These are phyloP conservation scores for Oreocharis arfaki DNA, from an alignment of 2,113 vertebrate species.

Conservation along the genomic window DNA sequence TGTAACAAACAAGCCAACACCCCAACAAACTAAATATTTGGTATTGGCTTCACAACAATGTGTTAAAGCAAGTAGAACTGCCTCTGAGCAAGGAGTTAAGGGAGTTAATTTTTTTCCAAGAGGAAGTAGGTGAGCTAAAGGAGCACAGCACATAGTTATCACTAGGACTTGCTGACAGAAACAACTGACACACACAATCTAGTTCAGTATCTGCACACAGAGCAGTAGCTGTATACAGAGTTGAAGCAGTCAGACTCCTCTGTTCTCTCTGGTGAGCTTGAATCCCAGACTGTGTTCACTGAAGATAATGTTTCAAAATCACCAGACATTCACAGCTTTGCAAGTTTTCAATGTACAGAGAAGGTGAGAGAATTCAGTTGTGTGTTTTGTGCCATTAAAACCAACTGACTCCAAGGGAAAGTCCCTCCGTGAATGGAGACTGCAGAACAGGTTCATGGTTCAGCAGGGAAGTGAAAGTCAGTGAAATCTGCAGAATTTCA, in stretches of 20 bases:
- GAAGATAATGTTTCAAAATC: neutral
- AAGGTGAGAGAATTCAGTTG: neutral
- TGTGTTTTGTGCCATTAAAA: neutral
- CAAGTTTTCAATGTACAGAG: neutral
- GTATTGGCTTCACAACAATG: neutral
- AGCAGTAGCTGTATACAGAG: neutral
- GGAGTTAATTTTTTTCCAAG: neutral
- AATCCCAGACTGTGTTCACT: rapidly evolving
- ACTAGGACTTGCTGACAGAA: neutral
- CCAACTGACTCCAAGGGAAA: neutral
- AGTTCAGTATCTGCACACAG: neutral
- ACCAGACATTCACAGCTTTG: neutral
- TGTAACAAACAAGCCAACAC: neutral
- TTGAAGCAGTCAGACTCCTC: neutral
- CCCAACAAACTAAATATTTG: neutral
- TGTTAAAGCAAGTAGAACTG: neutral
- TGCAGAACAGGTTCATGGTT: rapidly evolving
- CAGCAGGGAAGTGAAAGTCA: neutral
- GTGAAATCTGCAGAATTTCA: neutral
- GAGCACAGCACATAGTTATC: neutral
- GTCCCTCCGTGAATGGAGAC: neutral
- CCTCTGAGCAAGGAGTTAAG: neutral
- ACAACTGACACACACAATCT: neutral
- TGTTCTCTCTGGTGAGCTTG: neutral
- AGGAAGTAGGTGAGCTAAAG: neutral